These are phyloP conservation scores for Melopsittacus undulatus DNA, from an alignment of 2,797 vertebrate species.

Conservation along the genomic window DNA sequence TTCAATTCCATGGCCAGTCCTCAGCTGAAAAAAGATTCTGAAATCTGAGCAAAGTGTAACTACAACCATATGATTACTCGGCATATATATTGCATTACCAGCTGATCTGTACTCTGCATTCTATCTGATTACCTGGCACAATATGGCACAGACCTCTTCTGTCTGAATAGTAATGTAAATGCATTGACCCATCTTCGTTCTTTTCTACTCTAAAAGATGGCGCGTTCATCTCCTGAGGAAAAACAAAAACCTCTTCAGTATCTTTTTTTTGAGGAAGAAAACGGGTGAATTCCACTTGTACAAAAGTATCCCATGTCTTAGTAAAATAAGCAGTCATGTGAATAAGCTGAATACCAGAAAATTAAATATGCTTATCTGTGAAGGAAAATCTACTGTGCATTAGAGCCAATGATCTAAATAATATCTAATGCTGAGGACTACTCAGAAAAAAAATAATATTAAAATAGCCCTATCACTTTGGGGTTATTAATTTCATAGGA, in stretches of 20 bases:
- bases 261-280: background rate
- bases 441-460: background rate
- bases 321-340: background rate
- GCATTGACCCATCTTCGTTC: conserved; percentile 78
- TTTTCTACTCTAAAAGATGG: conserved; percentile 83
- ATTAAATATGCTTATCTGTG: background rate
- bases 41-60: background rate
- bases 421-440: background rate
- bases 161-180: conserved; percentile 81
- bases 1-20: background rate
- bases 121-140: conserved; percentile 72
- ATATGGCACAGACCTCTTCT: conserved; percentile 81
- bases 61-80: background rate
- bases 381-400: background rate
- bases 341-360: background rate
- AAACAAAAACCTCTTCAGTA: background rate
- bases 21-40: background rate
- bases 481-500: background rate
- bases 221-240: conserved; percentile 79
- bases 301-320: background rate
- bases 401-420: background rate
- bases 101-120: background rate
- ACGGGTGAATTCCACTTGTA: background rate
- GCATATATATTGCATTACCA: background rate
- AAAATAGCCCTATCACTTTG: background rate